These are phyloP conservation scores for Tigriopus californicus DNA, from an alignment of 2,888 invertebrate genomes.

Conservation along the genomic window DNA sequence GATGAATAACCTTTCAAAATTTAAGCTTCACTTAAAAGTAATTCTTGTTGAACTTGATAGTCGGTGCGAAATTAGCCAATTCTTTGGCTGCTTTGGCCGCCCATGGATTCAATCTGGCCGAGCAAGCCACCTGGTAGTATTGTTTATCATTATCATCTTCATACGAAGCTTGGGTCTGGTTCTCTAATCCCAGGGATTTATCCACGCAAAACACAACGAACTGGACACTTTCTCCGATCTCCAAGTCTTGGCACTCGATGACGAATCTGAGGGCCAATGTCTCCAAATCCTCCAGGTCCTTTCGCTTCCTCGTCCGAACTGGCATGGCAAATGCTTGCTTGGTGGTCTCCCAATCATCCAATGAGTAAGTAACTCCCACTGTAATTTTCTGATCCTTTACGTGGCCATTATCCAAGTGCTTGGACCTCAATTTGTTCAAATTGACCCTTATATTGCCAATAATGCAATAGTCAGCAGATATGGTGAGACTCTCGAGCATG, in stretches of 20 bases:
- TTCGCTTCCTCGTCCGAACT: background rate
- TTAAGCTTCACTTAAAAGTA: background rate
- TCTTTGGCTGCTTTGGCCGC: conserved; percentile 9
- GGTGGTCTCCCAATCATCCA: conserved; percentile 10
- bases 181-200: background rate
- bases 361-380: background rate
- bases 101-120: conserved; percentile 3
- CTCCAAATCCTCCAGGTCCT: background rate
- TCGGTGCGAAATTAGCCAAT: conserved; percentile 2
- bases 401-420: background rate
- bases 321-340: background rate
- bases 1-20: background rate
- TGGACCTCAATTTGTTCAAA: background rate
- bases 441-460: conserved; percentile 7
- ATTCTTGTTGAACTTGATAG: conserved; percentile 4
- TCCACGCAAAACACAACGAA: background rate
- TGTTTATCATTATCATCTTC: background rate
- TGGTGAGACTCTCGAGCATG: background rate
- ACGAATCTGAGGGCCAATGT: background rate
- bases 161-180: background rate
- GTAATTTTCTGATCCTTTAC: background rate
- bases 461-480: background rate
- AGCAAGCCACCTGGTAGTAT: background rate
- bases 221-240: background rate
- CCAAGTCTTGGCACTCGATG: conserved; percentile 6